Evolutionary conservation across 2,113 vertebrate genomes (phyloP).

Genomic region (Cervus canadensis): DNA sequence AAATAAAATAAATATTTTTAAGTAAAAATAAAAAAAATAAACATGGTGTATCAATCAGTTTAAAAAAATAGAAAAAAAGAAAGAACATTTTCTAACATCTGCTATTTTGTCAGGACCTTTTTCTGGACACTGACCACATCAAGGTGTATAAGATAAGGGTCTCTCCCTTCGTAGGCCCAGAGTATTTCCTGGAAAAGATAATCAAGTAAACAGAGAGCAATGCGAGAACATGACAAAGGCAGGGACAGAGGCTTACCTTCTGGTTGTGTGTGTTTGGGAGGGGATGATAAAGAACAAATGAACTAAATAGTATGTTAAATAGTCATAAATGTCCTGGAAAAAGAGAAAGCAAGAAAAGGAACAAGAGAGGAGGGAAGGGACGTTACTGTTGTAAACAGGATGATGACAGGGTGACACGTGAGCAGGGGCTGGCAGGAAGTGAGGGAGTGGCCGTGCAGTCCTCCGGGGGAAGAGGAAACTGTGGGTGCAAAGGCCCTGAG

Average conservation of each 20-base stretch:
- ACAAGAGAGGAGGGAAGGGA: neutral
- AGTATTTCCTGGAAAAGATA: neutral
- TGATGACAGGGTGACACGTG: neutral
- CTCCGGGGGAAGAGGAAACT: neutral
- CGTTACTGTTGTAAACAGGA: neutral
- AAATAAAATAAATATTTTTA: neutral
- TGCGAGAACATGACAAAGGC: neutral
- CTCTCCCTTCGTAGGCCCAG: neutral
- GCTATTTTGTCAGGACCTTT: neutral
- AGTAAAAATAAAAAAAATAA: neutral
- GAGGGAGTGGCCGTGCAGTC: neutral
- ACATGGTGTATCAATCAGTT: neutral
- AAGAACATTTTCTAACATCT: neutral
- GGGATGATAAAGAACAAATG: neutral
- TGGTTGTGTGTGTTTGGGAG: neutral
- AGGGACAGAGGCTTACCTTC: neutral
- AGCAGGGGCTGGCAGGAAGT: neutral
- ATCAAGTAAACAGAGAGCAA: neutral
- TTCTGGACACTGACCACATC: neutral
- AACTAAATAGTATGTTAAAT: neutral
- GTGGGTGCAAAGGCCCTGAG: neutral
- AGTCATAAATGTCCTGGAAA: neutral
- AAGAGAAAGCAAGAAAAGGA: neutral
- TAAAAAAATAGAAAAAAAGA: neutral
- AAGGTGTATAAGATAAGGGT: neutral